A percentile compares a stretch with the other conserved stretches of the same genome.
phyloP scores from a whole-genome alignment of 2,797 vertebrate species.

The Buceros bicornis region DNA sequence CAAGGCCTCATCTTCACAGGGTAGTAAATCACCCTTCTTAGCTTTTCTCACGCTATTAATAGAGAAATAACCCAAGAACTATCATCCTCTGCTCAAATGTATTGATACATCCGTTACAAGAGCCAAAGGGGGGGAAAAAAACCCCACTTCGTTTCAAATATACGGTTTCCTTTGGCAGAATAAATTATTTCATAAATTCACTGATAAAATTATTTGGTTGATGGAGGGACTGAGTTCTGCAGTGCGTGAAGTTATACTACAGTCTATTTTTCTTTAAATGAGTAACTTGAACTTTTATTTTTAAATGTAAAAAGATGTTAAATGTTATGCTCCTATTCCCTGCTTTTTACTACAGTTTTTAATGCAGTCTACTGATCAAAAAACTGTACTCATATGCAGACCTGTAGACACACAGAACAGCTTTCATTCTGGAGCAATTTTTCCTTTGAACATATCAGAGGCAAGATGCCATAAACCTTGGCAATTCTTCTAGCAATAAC shows the following conservation, averaged over 20 bases:
- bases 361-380: not conserved
- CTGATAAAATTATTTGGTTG: not conserved
- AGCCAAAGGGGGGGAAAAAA: not conserved
- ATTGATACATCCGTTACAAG: accelerated
- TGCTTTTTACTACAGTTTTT: not conserved
- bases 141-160: not conserved
- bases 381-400: accelerated
- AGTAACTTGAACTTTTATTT: not conserved
- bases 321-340: not conserved
- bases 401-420: not conserved
- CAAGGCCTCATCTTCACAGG: not conserved
- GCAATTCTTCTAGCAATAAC: not conserved
- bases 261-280: not conserved
- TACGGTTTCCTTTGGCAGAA: not conserved
- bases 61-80: not conserved
- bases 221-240: not conserved
- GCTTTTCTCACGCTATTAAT: not conserved
- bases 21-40: not conserved
- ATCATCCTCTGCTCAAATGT: not conserved
- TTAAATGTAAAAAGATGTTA: not conserved
- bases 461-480: not conserved
- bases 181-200: not conserved
- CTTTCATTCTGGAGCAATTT: not conserved
- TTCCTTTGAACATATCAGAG: not conserved
- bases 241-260: not conserved